phyloP scores from a whole-genome alignment of 1,140 invertebrate species.

The Orius insidiosus region DNA sequence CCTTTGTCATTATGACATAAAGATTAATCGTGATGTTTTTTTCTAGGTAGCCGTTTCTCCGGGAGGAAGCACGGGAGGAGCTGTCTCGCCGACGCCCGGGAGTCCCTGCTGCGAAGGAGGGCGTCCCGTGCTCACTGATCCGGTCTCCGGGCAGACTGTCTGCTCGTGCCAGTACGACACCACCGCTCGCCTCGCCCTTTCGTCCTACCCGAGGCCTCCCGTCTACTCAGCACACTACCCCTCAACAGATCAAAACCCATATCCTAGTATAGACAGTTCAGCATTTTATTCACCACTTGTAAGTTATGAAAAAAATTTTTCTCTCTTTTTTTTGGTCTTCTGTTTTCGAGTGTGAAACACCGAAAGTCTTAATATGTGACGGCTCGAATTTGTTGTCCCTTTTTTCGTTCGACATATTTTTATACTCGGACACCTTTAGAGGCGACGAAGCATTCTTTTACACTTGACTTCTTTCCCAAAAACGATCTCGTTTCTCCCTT shows the following conservation, averaged over 20 bases:
- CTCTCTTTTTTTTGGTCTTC: no score
- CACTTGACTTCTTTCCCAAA: no score
- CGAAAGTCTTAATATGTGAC: no score
- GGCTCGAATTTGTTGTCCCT: neutral
- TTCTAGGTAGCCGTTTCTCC: constrained; percentile 25
- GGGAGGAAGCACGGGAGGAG: constrained; percentile 38
- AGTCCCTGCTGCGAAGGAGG: constrained; percentile 80
- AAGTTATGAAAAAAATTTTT: constrained; percentile 46
- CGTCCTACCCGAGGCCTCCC: constrained; percentile 44
- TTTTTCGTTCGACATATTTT: constrained; percentile 1
- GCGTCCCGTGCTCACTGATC: constrained; percentile 77
- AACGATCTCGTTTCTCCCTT: no score
- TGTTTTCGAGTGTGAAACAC: neutral
- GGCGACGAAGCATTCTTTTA: no score
- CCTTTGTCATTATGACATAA: no score
- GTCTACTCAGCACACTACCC: constrained; percentile 41
- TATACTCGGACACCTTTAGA: neutral
- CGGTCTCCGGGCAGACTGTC: constrained; percentile 76
- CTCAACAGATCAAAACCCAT: constrained; percentile 77
- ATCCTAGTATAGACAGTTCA: constrained; percentile 85
- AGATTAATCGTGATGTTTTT: no score
- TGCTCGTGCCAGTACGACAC: constrained; percentile 69
- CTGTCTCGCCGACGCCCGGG: constrained; percentile 31
- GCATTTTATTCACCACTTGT: constrained; percentile 91
- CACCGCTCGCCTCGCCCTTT: constrained; percentile 41